Conservation (phyloP, 2,888 invertebrate species). For the Parapristionchus giblindavisi region DNA sequence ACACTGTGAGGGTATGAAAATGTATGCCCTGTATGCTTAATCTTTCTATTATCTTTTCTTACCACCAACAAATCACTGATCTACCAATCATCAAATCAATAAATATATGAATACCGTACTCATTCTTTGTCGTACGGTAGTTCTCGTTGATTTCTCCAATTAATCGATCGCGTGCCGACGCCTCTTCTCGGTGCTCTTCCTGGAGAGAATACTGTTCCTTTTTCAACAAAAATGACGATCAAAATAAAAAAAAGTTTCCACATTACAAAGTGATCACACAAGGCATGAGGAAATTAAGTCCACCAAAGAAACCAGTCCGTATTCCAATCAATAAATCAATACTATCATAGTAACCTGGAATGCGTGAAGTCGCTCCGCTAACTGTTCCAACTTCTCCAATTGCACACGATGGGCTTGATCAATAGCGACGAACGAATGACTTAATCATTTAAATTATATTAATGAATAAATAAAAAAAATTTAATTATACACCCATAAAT, state of each 20-base stretch:
- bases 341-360: conserved; percentile 41
- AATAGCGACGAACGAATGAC: conserved; percentile 80
- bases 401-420: conserved; percentile 81
- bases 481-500: not conserved
- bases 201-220: conserved; percentile 73
- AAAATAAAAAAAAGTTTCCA: too few species aligned
- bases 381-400: conserved; percentile 79
- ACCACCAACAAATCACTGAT: too few species aligned
- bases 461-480: too few species aligned
- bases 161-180: conserved; percentile 77
- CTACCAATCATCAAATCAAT: too few species aligned
- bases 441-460: conserved; percentile 43
- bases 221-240: too few species aligned
- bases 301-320: not conserved
- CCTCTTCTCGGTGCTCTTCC: conserved; percentile 78
- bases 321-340: not conserved
- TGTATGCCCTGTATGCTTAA: too few species aligned
- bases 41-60: too few species aligned
- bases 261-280: too few species aligned
- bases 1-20: too few species aligned
- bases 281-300: too few species aligned
- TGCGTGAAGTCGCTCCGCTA: conserved; percentile 74
- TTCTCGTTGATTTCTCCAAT: conserved; percentile 78
- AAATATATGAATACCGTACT: conserved; percentile 23
- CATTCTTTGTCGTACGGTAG: conserved; percentile 73